phyloP scores from a whole-genome alignment of 2,888 invertebrate species.

The Pimpla rufipes region DNA sequence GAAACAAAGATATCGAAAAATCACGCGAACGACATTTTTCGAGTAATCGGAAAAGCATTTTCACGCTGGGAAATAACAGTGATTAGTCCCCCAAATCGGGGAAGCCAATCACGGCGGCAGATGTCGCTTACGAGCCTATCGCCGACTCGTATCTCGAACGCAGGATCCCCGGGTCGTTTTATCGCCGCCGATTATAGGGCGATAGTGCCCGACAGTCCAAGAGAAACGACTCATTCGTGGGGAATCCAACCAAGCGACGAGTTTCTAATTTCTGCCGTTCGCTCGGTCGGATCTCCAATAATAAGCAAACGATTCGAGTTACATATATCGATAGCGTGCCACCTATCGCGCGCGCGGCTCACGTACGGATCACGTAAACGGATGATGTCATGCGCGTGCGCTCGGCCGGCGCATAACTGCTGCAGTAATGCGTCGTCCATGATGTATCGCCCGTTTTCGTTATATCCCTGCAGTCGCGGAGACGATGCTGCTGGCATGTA shows the following conservation, averaged over 20 bases:
- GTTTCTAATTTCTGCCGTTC: slow-evolving; percentile 7
- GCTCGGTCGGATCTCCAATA: slow-evolving; percentile 8
- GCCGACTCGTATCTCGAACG: neutral
- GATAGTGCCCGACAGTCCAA: neutral
- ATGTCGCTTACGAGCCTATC: neutral
- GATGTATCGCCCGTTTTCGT: slow-evolving; percentile 29
- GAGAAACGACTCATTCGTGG: slow-evolving; percentile 6
- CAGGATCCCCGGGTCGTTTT: neutral
- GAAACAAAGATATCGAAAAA: too few relatives aligned
- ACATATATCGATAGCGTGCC: slow-evolving; percentile 23
- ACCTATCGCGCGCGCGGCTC: neutral
- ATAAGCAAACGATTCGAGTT: slow-evolving; percentile 12
- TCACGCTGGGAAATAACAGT: too few relatives aligned
- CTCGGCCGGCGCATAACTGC: slow-evolving; percentile 21
- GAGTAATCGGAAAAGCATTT: too few relatives aligned
- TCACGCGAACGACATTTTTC: too few relatives aligned
- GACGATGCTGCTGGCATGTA: neutral
- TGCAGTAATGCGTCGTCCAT: slow-evolving; percentile 25
- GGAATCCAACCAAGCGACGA: neutral
- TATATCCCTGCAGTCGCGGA: neutral
- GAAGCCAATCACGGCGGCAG: neutral
- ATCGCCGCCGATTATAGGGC: neutral
- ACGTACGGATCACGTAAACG: slow-evolving; percentile 42
- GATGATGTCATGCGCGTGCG: slow-evolving; percentile 44
- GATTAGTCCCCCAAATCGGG: neutral